Base-by-base conservation (phyloP, 2,113 vertebrate genomes). In the Notarius quadriscutis region DNA sequence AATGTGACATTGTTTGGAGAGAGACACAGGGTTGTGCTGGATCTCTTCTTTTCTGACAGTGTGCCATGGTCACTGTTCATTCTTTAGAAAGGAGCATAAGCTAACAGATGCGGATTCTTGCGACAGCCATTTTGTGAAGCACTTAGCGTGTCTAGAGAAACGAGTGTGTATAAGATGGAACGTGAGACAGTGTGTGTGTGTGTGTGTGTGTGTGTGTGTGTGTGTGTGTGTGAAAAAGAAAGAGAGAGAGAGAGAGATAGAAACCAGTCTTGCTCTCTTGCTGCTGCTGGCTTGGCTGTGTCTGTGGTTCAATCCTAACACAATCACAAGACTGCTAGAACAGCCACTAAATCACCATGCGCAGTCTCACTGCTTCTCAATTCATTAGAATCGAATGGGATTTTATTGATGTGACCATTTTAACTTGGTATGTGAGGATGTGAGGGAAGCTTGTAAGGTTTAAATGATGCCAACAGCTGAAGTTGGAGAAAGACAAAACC, bases 311-410 rank as follows among this genome's bases (percentile, higher is more conserved):
- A 87, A 93, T 92, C 86, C 90, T 91, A 92, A 93, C 91, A 90
- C 91, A 90, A 94, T 94, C 84, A 84, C 85, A 90, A 88, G 90
- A 90, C 92, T 90, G 92, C 88, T 92, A 88, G 91, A 89, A 92
- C 90, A 92, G 93, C 92, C 92, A 91, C 89, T 92, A 93, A 94
- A 94, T 93, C 92, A 91, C 91, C 82, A 84, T 91, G 84, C 90
- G 91, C 92, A 91, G 91, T 91, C 89, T 92, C 91, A 87, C 88
- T 87, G 55, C 55, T 83, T 91, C 89, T 91, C 91, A 91, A 93
- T 94, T 94, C 92, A 94, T 94, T 93, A 92, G 83, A 15, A 91
- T 90, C 91, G 91, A 93, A 93, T 92, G 82, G 90, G 58, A 89
- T 90, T 93, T 93, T 93, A 93, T 95, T 92, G 91, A 90, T 86